Evolutionary conservation across 1,140 invertebrate species (phyloP), one percentile per base, ranked within the genome.

Genomic region (Aphelinus atriplicis): DNA sequence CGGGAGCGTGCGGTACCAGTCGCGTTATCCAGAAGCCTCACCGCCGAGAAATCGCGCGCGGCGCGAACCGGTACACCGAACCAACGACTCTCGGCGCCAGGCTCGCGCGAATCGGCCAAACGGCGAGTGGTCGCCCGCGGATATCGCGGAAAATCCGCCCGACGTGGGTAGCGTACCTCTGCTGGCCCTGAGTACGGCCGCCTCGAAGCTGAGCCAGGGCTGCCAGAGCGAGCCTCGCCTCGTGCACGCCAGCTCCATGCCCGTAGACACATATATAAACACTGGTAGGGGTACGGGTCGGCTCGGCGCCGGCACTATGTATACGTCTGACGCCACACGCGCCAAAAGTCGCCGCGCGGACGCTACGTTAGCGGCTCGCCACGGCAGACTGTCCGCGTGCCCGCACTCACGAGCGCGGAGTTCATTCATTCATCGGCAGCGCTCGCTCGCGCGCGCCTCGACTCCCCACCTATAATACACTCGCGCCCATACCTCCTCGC

Each of bases 381-480:
- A 26, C 26, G 69, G 10, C 56, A 10, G 45, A 43, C n/a, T 47
- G 66, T n/a, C 58, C 5, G n/a, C 42, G 58, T 4, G 58, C 47
- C 56, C 80, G 80, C 77, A 26, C 26, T 26, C 83, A 82, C 85
- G 84, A 84, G 84, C 83, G 83, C 83, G 83, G 85, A 84, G 84
- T 86, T 85, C 86, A 87, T 88, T 88, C 86, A 87, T 87, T 86
- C 86, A 86, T 87, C 81, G 78, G 70, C 74, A 60, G 75, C 61
- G 76, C 77, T 77, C 78, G 78, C 78, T 77, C 75, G 73, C 74
- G 55, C 60, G 77, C 56, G 70, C 47, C 50, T 50, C 51, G 50
- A 67, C 65, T 75, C 26, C 26, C 26, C 26, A 26, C 26, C 26
- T 26, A 26, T 26, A 26, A 26, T 26, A 26, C 26, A 26, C 26